These are phyloP conservation scores for Brachystomella parvula DNA, from an alignment of 1,140 invertebrate species.

Conservation along the genomic window DNA sequence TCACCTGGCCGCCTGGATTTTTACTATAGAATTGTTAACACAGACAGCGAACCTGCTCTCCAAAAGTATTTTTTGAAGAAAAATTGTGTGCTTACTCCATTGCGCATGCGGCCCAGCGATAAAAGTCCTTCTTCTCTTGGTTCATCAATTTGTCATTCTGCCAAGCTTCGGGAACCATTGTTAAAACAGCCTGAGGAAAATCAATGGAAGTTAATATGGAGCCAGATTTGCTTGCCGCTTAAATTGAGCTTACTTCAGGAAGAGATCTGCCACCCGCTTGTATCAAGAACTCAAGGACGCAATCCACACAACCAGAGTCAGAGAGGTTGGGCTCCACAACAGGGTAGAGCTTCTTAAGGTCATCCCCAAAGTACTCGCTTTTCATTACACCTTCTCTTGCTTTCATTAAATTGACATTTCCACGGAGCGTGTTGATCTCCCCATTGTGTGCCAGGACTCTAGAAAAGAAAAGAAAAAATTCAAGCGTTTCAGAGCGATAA, in stretches of 20 bases:
- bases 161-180: slow-evolving; percentile 99
- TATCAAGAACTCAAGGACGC: slow-evolving; percentile 93
- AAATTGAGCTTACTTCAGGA: slow-evolving; percentile 22
- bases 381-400: slow-evolving; percentile 97
- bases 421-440: slow-evolving; percentile 96
- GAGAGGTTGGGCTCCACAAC: slow-evolving; percentile 96
- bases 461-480: slow-evolving; percentile 38
- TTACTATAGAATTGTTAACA: too few species aligned
- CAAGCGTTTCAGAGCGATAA: too few species aligned
- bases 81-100: slow-evolving; percentile 84
- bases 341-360: slow-evolving; percentile 84
- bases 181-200: slow-evolving; percentile 81
- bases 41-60: too few species aligned
- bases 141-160: slow-evolving; percentile 92
- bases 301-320: slow-evolving; percentile 94
- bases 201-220: neutral
- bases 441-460: slow-evolving; percentile 96
- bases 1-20: too few species aligned
- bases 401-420: slow-evolving; percentile 97
- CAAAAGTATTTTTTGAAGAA: too few species aligned
- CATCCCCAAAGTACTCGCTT: slow-evolving; percentile 66
- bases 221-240: neutral
- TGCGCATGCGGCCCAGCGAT: slow-evolving; percentile 89
- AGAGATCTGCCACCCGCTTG: slow-evolving; percentile 69
- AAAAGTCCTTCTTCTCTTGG: slow-evolving; percentile 86